These are phyloP conservation scores for Leptinotarsa peninsularis DNA, from an alignment of 2,888 invertebrate species.

Conservation along the genomic window DNA sequence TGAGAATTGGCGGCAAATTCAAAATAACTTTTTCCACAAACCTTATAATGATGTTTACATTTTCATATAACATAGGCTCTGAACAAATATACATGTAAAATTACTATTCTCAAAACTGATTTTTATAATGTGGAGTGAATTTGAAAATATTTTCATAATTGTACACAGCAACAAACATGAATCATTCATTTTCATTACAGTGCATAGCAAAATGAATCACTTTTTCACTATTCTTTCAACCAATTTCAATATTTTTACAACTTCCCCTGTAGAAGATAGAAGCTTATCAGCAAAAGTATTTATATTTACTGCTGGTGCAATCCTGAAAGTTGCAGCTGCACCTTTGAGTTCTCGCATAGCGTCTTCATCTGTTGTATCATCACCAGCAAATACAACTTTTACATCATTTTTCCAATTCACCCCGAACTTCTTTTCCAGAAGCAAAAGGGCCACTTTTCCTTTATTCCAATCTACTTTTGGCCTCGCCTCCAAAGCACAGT, in stretches of 20 bases:
- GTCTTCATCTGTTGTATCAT: conserved; percentile 90
- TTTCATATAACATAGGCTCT: no score
- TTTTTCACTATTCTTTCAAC: conserved; percentile 44
- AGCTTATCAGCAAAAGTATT: conserved; percentile 49
- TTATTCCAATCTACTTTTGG: conserved; percentile 94
- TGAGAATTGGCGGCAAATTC: no score
- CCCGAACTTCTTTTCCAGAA: conserved; percentile 87
- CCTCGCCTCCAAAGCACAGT: conserved; percentile 88
- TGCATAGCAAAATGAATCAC: conserved; percentile 12
- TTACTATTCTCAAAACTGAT: background rate
- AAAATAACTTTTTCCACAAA: no score
- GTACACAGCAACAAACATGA: no score
- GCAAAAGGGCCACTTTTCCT: conserved; percentile 88
- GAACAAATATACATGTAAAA: background rate
- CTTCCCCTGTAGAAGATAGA: conserved; percentile 47
- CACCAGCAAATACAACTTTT: conserved; percentile 88
- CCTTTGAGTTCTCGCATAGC: conserved; percentile 92
- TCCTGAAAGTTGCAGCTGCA: conserved; percentile 91
- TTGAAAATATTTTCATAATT: background rate
- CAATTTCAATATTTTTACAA: conserved; percentile 47
- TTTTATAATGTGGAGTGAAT: background rate
- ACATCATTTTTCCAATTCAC: conserved; percentile 90
- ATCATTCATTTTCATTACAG: no score
- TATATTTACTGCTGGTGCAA: conserved; percentile 67
- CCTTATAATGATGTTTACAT: no score